These are phyloP conservation scores for Macroramphosus scolopax DNA, from an alignment of 2,797 vertebrate species.

Conservation along the genomic window DNA sequence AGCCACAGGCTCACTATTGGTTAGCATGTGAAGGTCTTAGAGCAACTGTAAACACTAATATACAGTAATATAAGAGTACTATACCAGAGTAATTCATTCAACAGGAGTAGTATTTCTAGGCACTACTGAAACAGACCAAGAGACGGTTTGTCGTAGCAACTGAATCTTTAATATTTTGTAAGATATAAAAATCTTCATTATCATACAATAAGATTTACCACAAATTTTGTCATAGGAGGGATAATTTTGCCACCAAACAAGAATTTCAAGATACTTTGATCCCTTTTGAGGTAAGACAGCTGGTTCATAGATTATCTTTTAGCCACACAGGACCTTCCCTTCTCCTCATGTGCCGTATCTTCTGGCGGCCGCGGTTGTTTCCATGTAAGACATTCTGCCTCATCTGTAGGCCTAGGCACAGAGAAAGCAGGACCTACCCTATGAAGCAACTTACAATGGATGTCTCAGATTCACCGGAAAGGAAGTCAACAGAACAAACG, in stretches of 20 bases:
- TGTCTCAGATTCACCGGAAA: constrained; percentile 10
- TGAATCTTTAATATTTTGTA: constrained; percentile 69
- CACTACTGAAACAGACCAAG: not conserved
- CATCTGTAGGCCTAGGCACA: constrained; percentile 53
- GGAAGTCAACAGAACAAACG: constrained; percentile 1
- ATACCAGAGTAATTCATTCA: too few relatives aligned
- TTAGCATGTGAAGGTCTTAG: not conserved
- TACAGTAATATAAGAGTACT: too few relatives aligned
- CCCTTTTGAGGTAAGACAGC: constrained; percentile 70
- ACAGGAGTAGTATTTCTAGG: not conserved
- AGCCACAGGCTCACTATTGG: not conserved
- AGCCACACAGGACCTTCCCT: constrained; percentile 54
- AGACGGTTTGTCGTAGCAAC: constrained; percentile 61
- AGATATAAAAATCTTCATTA: constrained; percentile 79
- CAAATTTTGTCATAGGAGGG: constrained; percentile 57
- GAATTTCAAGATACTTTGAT: constrained; percentile 61
- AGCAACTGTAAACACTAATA: too few relatives aligned
- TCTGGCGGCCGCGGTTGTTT: constrained; percentile 11
- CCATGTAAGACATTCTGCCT: constrained; percentile 48
- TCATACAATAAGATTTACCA: constrained; percentile 72
- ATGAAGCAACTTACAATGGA: constrained; percentile 42
- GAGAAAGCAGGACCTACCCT: constrained; percentile 44
- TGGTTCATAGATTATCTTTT: constrained; percentile 48
- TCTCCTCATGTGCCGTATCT: constrained; percentile 15
- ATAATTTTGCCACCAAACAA: constrained; percentile 64